phyloP scores from a whole-genome alignment of 1,140 invertebrate genomes.

The Pogonus chalceus region DNA sequence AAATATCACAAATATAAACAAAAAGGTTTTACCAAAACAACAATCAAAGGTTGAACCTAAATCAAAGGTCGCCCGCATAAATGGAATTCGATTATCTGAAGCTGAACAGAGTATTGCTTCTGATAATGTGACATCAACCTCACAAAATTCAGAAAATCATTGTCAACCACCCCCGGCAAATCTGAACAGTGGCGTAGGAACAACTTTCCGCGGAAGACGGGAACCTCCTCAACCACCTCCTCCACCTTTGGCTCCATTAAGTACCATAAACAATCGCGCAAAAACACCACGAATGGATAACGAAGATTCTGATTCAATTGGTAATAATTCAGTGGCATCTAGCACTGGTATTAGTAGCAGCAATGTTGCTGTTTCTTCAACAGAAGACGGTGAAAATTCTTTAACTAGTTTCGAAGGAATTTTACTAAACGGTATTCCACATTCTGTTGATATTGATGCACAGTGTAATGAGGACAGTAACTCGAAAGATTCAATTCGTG shows the following conservation, averaged over 20 bases:
- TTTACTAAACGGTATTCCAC: conserved; percentile 46
- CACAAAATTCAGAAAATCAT: conserved; percentile 22
- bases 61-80: conserved; percentile 19
- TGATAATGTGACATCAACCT: conserved; percentile 30
- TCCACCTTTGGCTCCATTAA: conserved; percentile 41
- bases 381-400: conserved; percentile 49
- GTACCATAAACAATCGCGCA: conserved; percentile 20
- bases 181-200: background rate
- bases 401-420: conserved; percentile 53
- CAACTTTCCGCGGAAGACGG: conserved; percentile 28
- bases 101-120: conserved; percentile 26
- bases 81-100: conserved; percentile 32
- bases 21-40: conserved; percentile 37
- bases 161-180: background rate
- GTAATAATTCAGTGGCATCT: conserved; percentile 44
- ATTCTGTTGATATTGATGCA: conserved; percentile 41
- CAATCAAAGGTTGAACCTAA: conserved; percentile 24
- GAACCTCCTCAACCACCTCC: conserved; percentile 38
- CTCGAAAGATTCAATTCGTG: conserved; percentile 43
- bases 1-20: conserved; percentile 19
- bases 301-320: conserved; percentile 46
- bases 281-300: conserved; percentile 27
- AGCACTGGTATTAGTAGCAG: conserved; percentile 43
- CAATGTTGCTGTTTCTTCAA: conserved; percentile 26
- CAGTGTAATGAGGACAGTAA: conserved; percentile 41